A percentile compares a stretch with the other conserved stretches of the same genome.
These are phyloP conservation scores for Aviceda subcristata DNA, from an alignment of 2,113 vertebrate genomes.

Conservation along the genomic window DNA sequence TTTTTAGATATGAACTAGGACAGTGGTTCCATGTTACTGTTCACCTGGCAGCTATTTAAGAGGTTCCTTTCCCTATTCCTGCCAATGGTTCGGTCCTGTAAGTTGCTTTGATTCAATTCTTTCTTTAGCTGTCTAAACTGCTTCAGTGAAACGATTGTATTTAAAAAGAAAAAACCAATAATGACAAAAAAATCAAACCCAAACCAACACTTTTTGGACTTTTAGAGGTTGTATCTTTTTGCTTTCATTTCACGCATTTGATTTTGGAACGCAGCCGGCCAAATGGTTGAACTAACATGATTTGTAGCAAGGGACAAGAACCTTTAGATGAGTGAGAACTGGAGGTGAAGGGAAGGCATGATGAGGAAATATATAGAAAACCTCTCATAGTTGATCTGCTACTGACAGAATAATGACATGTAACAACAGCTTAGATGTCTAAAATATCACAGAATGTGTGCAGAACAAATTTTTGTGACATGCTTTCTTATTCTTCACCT, in stretches of 20 bases:
- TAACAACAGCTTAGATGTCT: constrained; percentile 38
- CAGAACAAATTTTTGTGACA: constrained; percentile 32
- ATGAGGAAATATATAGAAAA: constrained; percentile 15
- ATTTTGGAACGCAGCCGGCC: neutral
- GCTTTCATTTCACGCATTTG: neutral
- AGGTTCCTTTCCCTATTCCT: neutral
- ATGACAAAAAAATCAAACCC: neutral
- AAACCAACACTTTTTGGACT: neutral
- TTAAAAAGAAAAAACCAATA: neutral
- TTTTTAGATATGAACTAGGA: neutral
- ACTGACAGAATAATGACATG: constrained; percentile 35
- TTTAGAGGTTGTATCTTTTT: neutral
- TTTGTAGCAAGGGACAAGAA: constrained; percentile 1
- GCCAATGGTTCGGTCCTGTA: neutral
- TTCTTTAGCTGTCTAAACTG: neutral
- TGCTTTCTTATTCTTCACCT: constrained; percentile 39
- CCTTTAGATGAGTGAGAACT: constrained; percentile 5
- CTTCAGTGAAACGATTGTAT: neutral
- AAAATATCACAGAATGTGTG: constrained; percentile 15
- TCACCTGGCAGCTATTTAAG: neutral
- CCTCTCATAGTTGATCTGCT: neutral
- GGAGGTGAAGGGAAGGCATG: neutral
- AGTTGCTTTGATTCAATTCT: neutral
- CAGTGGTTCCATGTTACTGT: neutral
- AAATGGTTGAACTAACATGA: neutral